Percentiles rank a stretch among this genome's conserved stretches.
These are phyloP conservation scores for Procavia capensis DNA, from an alignment of 2,113 vertebrate species.

Conservation along the genomic window DNA sequence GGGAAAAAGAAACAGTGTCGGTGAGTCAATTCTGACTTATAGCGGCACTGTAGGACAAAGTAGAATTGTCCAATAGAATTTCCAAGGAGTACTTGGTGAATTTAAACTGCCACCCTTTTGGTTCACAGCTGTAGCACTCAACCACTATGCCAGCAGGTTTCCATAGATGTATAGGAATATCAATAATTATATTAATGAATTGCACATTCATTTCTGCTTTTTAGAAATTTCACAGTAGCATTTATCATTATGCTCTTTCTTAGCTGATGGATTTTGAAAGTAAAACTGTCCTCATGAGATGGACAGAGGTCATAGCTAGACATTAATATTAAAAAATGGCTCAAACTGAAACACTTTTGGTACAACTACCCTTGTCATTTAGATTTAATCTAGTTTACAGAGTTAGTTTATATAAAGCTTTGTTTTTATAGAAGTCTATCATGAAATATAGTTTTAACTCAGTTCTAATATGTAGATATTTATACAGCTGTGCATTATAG, in stretches of 20 bases:
- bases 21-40: no score
- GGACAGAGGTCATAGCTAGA: background rate
- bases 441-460: background rate
- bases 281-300: background rate
- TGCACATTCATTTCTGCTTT: background rate
- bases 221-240: background rate
- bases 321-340: background rate
- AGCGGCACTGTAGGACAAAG: no score
- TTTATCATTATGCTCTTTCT: background rate
- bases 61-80: no score
- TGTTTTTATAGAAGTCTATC: constrained; percentile 36
- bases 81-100: no score
- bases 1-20: no score
- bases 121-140: no score
- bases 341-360: background rate
- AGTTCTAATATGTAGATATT: background rate
- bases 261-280: background rate
- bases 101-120: no score
- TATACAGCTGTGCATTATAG: background rate
- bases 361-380: background rate
- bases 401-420: background rate
- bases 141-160: no score
- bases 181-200: background rate
- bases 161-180: background rate
- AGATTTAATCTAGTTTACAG: background rate